phyloP scores from a whole-genome alignment of 1,140 invertebrate genomes.

The Halyomorpha halys region DNA sequence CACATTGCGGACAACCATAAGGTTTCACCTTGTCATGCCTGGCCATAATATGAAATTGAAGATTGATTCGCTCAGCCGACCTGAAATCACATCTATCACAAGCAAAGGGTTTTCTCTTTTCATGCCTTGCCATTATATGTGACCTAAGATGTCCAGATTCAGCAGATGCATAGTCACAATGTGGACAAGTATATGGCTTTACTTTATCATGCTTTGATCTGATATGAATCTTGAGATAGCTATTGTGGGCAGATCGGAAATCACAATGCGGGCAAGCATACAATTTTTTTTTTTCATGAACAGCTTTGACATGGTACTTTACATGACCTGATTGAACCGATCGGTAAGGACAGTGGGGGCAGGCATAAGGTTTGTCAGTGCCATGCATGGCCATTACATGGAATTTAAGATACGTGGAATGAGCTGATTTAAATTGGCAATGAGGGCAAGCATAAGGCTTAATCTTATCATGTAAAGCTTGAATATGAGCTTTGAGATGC shows the following conservation, averaged over 20 bases:
- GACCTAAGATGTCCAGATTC: neutral
- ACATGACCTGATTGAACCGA: neutral
- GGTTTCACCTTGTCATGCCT: slow-evolving; percentile 1
- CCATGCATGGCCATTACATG: neutral
- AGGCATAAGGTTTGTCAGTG: neutral
- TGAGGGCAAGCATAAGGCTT: slow-evolving; percentile 4
- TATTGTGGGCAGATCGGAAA: slow-evolving; percentile 1
- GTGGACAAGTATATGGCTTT: neutral
- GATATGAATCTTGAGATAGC: neutral
- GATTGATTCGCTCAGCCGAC: neutral
- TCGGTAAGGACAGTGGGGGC: neutral
- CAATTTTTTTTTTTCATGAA: neutral
- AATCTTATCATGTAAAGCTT: neutral
- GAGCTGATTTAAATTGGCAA: slow-evolving; percentile 1
- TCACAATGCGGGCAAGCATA: slow-evolving; percentile 1
- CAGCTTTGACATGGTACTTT: neutral
- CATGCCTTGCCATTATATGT: neutral
- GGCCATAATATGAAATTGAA: neutral
- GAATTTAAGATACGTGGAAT: neutral
- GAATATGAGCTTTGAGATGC: slow-evolving; percentile 9
- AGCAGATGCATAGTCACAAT: neutral
- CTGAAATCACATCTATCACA: neutral
- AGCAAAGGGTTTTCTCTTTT: neutral
- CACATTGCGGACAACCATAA: neutral
- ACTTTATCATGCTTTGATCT: neutral